These are phyloP conservation scores for Malacosoma neustria DNA, from an alignment of 2,888 invertebrate species.

Conservation along the genomic window DNA sequence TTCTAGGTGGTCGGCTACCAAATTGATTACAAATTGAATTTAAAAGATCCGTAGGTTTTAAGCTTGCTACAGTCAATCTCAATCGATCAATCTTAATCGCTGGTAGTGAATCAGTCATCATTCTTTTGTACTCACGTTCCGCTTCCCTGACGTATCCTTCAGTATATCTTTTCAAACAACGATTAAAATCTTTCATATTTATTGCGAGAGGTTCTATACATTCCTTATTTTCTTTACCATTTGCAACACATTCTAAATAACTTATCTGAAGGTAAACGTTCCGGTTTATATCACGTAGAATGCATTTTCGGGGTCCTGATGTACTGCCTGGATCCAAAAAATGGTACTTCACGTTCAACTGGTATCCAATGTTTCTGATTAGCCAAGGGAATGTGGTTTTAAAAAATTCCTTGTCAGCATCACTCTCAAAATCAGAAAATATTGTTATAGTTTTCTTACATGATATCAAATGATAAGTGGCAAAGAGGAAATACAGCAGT, in stretches of 20 bases:
- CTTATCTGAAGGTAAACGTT: constrained; percentile 10
- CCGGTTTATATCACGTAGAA: not conserved
- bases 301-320: not conserved
- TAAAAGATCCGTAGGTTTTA: not conserved
- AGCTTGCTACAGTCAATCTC: not conserved
- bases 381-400: not conserved
- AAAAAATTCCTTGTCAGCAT: constrained; percentile 9
- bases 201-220: constrained; percentile 7
- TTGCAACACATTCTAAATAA: constrained; percentile 14
- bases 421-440: not conserved
- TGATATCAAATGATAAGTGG: too few relatives aligned
- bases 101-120: not conserved
- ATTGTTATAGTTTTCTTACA: not conserved
- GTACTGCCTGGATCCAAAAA: not conserved
- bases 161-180: not conserved
- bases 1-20: constrained; percentile 1
- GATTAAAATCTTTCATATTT: not conserved
- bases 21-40: not conserved
- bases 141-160: constrained; percentile 3
- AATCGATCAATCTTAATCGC: not conserved
- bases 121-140: not conserved
- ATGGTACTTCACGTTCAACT: not conserved
- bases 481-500: too few relatives aligned
- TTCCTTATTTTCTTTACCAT: constrained; percentile 7
- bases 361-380: not conserved